Evolutionary conservation across 2,797 vertebrate species (phyloP), one percentile per base, ranked within the genome.

Genomic region (Podargus strigoides): DNA sequence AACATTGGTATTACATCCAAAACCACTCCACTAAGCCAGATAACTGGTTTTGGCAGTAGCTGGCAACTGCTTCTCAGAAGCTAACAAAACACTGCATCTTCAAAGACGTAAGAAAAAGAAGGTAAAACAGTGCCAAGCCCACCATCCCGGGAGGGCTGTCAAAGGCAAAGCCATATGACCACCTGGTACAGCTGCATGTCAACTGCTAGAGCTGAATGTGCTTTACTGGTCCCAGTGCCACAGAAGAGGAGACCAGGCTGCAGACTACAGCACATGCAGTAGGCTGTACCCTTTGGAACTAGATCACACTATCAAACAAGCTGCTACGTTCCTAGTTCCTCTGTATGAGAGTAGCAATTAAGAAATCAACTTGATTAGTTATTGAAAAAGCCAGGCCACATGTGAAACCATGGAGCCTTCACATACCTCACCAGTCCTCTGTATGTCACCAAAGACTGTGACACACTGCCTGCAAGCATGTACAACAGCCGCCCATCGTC

Each of bases 221-320:
- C 15, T 74, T 70, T 30, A 80, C 7, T 0, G 0, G 63, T 39
- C 12, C 12, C 76, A 46, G 16, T 13, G 17, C 14, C 0, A 0
- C 44, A 76, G 55, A 68, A 26, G 14, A 47, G 41, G 30, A 53
- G 30, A 72, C 32, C 18, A 58, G 10, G 47, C 36, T 26, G 41
- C 50, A 87, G 28, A 17, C 42, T 14, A 44, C 10, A 55, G 26
- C 28, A 28, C 11, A 5, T 3, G 13, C 73, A 85, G 77, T 0
- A 59, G 37, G 42, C 13, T 46, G 17, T 27, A 20, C 19, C 39
- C 58, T 73, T 73, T 46, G 39, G 52, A 55, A 12, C 2, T 6
- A 4, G 34, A 21, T 16, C 42, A 34, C 3, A 2, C 30, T 28
- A 36, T 34, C 30, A 47, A 39, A 64, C 42, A 79, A 55, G 50